Conservation (phyloP, 53 echinoderm and acorn worm genomes). For the Echinometra lucunter region DNA sequence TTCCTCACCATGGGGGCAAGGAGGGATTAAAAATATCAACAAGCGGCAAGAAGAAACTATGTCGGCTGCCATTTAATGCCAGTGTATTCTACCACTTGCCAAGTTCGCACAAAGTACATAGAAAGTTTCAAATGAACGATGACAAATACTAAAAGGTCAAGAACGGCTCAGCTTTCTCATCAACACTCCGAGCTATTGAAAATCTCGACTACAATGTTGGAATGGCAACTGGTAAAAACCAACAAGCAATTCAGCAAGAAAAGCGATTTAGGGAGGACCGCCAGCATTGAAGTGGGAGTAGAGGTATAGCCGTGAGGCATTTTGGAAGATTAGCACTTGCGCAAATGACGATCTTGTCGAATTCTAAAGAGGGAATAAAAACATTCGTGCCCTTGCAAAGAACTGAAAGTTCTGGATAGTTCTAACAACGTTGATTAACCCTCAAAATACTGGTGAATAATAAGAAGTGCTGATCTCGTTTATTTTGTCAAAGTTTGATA, state of each 20-base stretch:
- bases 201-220: background rate
- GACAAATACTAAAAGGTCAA: slow-evolving; percentile 48
- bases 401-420: background rate
- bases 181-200: slow-evolving; percentile 50
- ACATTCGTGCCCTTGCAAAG: slow-evolving; percentile 32
- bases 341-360: slow-evolving; percentile 50
- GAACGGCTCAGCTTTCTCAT: slow-evolving; percentile 54
- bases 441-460: background rate
- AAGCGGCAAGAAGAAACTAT: slow-evolving; percentile 45
- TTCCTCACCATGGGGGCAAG: slow-evolving; percentile 35
- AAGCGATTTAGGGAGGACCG: slow-evolving; percentile 50
- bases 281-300: slow-evolving; percentile 1
- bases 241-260: slow-evolving; percentile 57
- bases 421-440: slow-evolving; percentile 2
- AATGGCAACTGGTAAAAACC: slow-evolving; percentile 35
- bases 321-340: slow-evolving; percentile 49
- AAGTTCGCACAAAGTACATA: slow-evolving; percentile 65
- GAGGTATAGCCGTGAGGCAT: slow-evolving; percentile 2
- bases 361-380: slow-evolving; percentile 43
- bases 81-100: slow-evolving; percentile 36
- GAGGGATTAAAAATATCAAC: slow-evolving; percentile 41
- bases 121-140: slow-evolving; percentile 61
- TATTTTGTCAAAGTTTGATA: background rate
- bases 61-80: slow-evolving; percentile 42
- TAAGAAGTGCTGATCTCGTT: background rate